Base-by-base conservation (phyloP, 1,140 invertebrate species). In the Polypedilum pembai region DNA sequence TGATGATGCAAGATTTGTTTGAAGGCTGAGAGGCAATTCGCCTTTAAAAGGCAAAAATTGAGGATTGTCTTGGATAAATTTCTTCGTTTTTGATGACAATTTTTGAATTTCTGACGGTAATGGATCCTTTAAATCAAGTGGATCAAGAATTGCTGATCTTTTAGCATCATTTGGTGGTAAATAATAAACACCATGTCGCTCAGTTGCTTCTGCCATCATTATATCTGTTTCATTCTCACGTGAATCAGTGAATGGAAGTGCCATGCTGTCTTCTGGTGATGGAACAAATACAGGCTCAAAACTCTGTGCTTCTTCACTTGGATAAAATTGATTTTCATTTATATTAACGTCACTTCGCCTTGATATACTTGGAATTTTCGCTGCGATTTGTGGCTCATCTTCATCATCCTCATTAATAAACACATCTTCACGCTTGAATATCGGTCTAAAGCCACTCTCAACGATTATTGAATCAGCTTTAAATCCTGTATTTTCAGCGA, bases 371-470 rank as follows among this genome's bases (percentile, higher is more conserved):
- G 40, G 40, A 41, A 45, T 73, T 73, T 40, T 18, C 4, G 15
- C 7, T 18, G 73, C 20, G 12, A 73, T 41, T 73, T 33, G 8
- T 73, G 10, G 18, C 15, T 73, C 73, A 33, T 80, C 77, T 73
- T 80, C 78, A 20, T 81, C 80, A 17, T 80, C 81, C 76, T 84
- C 83, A 41, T 82, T 21, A 1, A 18, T n/a, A 20, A 8, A 10
- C 20, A 69, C 20, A 2, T 80, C 80, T 1, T 77, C 75, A 80
- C 86, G 87, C 17, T 85, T 84, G n/a, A 92, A 86, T 17, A 94
- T 93, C 1, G 92, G 92, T 75, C 89, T 91, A 77, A 94, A 94
- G 0, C 92, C 92, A 74, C 91, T 87, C 82, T 94, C 92, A 41
- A 93, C 89, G 0, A 93, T 88, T 15, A 94, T 88, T 0, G 90